Base-by-base conservation (phyloP, 2,888 invertebrate genomes). In the Microchrysa polita region DNA sequence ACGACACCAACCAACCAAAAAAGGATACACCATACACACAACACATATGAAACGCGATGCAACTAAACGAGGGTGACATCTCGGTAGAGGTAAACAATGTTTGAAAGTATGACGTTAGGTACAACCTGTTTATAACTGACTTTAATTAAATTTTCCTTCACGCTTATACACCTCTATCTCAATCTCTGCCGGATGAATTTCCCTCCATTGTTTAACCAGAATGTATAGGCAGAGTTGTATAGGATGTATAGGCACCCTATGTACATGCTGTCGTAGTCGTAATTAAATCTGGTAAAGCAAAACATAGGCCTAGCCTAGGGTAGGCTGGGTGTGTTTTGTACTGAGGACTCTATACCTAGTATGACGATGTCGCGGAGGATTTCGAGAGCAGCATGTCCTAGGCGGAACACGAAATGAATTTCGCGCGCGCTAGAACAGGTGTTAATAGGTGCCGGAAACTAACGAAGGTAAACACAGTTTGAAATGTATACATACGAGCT, bases 111-210 rank as follows among this genome's bases (percentile, higher is more conserved):
- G 48, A 65, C 65, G 65, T 65, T 65, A 65, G 44, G n/a, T 20
- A 65, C 48, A 65, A 44, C 48, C n/a, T 65, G 65, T 44, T 65
- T 48, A 44, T 65, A 65, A 65, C 48, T 65, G 48, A 44, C 65
- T 65, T 65, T 65, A 65, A 65, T 65, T 65, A 65, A 65, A 65
- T 65, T 65, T 65, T 65, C 65, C 48, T 18, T 18, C 55, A 61
- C 61, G n/a, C 40, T 34, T 23, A n/a, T n/a, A 12, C 59, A 5
- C 23, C 18, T 61, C 61, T 34, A 61, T 22, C 40, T 61, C 27
- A 61, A 61, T 61, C 61, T 23, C 61, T 7, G n/a, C n/a, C n/a
- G 61, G n/a, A 16, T 16, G 27, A 5, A 22, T 55, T 9, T 27
- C 22, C 27, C 10, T 61, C 2, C 61, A 40, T 61, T 61, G 27